These are phyloP conservation scores for Pangasius macronema DNA, from an alignment of 2,797 vertebrate genomes.

Conservation along the genomic window DNA sequence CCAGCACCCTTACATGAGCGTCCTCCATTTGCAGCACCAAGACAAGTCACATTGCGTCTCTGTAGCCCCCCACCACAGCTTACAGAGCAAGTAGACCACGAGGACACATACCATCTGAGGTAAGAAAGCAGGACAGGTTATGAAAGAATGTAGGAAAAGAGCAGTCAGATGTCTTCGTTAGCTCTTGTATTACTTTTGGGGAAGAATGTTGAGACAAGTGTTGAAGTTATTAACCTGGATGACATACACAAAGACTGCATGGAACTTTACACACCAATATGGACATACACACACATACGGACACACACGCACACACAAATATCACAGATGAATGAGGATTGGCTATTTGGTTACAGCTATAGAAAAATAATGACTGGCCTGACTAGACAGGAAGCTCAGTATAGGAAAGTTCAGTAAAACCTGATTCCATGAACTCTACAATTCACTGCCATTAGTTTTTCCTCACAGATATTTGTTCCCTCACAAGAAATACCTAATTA, in stretches of 20 bases:
- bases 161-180: background rate
- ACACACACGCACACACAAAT: background rate
- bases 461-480: background rate
- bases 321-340: conserved; percentile 16
- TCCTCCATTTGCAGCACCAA: conserved; percentile 73
- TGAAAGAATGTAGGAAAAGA: background rate
- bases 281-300: background rate
- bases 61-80: conserved; percentile 87
- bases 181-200: background rate
- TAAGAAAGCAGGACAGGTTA: conserved; percentile 1
- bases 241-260: conserved; percentile 10
- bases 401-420: conserved; percentile 36
- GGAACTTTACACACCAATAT: background rate
- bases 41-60: conserved; percentile 82
- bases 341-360: background rate
- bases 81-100: conserved; percentile 86
- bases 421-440: conserved; percentile 18
- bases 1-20: conserved; percentile 75
- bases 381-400: conserved; percentile 38
- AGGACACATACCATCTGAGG: conserved; percentile 84
- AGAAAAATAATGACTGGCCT: background rate
- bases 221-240: conserved; percentile 1
- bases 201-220: background rate
- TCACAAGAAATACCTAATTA: background rate
- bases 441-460: background rate